These are phyloP conservation scores for Pangasius macronema DNA, from an alignment of 2,797 vertebrate species.

Conservation along the genomic window DNA sequence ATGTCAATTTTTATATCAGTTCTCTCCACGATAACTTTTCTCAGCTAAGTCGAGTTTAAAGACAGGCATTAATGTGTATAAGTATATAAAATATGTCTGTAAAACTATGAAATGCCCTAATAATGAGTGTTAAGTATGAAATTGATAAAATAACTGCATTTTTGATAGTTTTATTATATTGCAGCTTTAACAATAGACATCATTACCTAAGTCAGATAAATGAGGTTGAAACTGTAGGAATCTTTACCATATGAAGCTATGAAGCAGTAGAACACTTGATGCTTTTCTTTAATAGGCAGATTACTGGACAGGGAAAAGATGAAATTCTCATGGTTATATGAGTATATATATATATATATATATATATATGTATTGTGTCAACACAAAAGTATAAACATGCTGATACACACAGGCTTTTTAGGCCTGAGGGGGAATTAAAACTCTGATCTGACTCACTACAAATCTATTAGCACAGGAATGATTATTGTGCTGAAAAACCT, in stretches of 20 bases:
- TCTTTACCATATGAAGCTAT: not conserved
- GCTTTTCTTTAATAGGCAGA: not conserved
- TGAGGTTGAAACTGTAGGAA: not conserved
- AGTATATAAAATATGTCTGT: not conserved
- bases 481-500: conserved; percentile 76
- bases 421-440: conserved; percentile 32
- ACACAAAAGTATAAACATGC: not conserved
- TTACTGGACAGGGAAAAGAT: not conserved
- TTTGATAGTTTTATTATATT: not conserved
- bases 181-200: not conserved
- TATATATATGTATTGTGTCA: not conserved
- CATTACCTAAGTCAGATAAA: not conserved
- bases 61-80: not conserved
- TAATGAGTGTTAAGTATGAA: not conserved
- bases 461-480: conserved; percentile 79
- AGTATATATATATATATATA: too few species aligned
- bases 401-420: conserved; percentile 1
- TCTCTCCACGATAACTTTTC: not conserved
- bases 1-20: not conserved
- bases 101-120: not conserved
- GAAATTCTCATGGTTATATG: not conserved
- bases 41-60: not conserved
- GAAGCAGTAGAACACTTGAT: not conserved
- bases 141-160: not conserved
- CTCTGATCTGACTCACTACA: conserved; percentile 55